A percentile compares a stretch with the other conserved stretches of the same genome.
Evolutionary conservation across 2,113 vertebrate species (phyloP).

Genomic region (Tyto alba): DNA sequence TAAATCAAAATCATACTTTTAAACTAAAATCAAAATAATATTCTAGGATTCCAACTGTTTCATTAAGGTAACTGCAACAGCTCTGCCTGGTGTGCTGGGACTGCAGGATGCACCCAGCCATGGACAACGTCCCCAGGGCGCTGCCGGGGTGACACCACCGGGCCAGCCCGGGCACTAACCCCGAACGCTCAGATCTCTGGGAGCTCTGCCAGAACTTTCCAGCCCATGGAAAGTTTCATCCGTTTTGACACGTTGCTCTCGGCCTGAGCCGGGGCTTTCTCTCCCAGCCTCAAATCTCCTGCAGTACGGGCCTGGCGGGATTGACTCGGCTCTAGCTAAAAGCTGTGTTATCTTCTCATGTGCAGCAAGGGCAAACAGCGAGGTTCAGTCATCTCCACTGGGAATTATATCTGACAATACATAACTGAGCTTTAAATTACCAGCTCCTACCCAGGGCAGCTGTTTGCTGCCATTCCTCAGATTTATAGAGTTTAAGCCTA

Average conservation of each 20-base stretch:
- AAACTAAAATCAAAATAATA: too few relatives aligned
- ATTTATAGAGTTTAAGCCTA: not conserved
- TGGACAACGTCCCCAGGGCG: not conserved
- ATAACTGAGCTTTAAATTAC: not conserved
- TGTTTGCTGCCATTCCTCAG: not conserved
- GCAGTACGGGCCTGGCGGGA: rapidly evolving
- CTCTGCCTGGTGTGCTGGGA: not conserved
- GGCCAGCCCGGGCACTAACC: not conserved
- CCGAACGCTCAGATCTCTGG: rapidly evolving
- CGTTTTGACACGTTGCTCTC: rapidly evolving
- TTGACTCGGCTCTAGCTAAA: not conserved
- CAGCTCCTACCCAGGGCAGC: not conserved
- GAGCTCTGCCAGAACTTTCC: not conserved
- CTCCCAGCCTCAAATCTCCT: not conserved
- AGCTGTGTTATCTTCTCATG: not conserved
- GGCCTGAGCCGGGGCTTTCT: not conserved
- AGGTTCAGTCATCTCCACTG: not conserved
- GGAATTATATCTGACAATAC: not conserved
- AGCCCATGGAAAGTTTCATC: not conserved
- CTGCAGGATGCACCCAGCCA: rapidly evolving
- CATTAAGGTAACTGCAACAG: too few relatives aligned
- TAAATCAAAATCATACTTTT: too few relatives aligned
- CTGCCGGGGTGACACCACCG: rapidly evolving
- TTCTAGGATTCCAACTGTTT: too few relatives aligned
- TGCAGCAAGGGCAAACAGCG: not conserved